Percentiles rank a stretch among this genome's conserved stretches.
Conservation (phyloP, 1,140 invertebrate genomes). For the Procambarus clarkii region DNA sequence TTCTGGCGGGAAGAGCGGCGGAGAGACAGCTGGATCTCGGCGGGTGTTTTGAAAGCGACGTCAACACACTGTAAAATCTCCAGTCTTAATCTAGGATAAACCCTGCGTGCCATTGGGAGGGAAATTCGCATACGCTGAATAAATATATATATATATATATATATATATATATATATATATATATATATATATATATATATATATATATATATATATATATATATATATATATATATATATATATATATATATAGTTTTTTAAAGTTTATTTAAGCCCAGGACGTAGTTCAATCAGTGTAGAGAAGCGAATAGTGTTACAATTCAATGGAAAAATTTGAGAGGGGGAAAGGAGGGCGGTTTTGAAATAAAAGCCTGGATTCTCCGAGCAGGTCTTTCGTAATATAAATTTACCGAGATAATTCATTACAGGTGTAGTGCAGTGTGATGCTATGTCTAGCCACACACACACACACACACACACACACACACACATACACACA, state of each 20-base stretch:
- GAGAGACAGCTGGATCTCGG: too few species aligned
- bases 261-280: too few species aligned
- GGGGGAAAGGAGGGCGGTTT: too few species aligned
- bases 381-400: too few species aligned
- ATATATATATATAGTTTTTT: background rate
- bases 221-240: background rate
- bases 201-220: background rate
- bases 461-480: constrained; percentile 2
- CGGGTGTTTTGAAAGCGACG: background rate
- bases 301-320: too few species aligned
- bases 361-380: too few species aligned
- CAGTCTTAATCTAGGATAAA: background rate
- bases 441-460: too few species aligned
- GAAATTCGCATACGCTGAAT: background rate
- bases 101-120: background rate
- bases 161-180: background rate
- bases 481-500: constrained; percentile 27
- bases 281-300: too few species aligned
- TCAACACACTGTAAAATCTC: background rate
- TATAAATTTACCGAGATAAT: too few species aligned
- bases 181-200: background rate
- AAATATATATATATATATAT: background rate
- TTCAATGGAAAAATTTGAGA: too few species aligned
- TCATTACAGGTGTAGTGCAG: too few species aligned
- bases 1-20: too few species aligned